Conservation (phyloP, 2,888 invertebrate genomes). For the Pterobdella sp. region DNA sequence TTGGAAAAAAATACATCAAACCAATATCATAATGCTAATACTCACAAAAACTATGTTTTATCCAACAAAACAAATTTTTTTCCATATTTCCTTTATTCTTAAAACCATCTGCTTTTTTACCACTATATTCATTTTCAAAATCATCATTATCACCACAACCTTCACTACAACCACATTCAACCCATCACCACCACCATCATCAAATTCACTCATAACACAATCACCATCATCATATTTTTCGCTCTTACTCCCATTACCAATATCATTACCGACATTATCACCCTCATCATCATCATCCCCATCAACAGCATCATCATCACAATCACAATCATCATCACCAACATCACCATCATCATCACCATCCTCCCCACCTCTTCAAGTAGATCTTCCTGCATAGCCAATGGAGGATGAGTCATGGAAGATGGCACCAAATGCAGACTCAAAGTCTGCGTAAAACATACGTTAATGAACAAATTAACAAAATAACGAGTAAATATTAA, state of each 20-base stretch:
- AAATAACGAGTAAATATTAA: too few species aligned
- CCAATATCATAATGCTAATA: too few species aligned
- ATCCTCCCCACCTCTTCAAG: background rate
- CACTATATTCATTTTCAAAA: background rate
- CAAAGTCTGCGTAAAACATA: too few species aligned
- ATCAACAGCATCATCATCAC: constrained; percentile 7
- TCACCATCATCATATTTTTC: constrained; percentile 14
- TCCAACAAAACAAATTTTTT: too few species aligned
- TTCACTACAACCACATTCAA: background rate
- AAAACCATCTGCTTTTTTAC: too few species aligned
- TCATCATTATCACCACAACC: background rate
- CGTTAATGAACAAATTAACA: too few species aligned
- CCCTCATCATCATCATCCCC: background rate
- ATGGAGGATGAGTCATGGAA: too few species aligned
- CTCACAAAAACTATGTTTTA: too few species aligned
- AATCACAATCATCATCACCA: constrained; percentile 1
- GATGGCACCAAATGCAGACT: too few species aligned
- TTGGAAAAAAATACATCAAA: too few species aligned
- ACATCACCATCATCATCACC: constrained; percentile 17
- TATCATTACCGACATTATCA: constrained; percentile 19
- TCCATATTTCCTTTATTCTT: too few species aligned
- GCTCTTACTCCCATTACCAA: too few species aligned
- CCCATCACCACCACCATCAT: background rate
- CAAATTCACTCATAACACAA: background rate
- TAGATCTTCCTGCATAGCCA: background rate